Base-by-base conservation (phyloP, 2,797 vertebrate genomes). In the Ara ararauna region DNA sequence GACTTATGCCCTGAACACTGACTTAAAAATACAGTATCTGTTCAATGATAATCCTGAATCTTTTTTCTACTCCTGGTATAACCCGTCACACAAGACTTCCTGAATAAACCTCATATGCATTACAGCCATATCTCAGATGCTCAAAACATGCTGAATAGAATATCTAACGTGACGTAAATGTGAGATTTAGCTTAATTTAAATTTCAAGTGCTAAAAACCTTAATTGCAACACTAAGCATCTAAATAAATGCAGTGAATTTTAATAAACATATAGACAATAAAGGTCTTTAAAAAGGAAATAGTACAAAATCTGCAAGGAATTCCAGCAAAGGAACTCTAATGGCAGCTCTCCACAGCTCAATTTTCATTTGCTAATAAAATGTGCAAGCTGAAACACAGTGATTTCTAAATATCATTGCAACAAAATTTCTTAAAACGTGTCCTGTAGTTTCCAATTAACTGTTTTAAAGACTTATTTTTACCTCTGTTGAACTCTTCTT, bases 311-410 rank as follows among this genome's bases (percentile, higher is more conserved):
- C 26, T 64, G 42, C 45, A 88, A 80, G 32, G 53, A 93, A 80
- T 82, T 64, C 47, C 60, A 94, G 24, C 22, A 71, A 50, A 77
- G 38, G 47, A 93, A 38, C 12, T 64, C 32, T 53, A 68, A 67
- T 34, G 67, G 32, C 65, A 93, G 60, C 44, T 79, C 42, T 73
- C 23, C 27, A 67, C 1, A 2, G 58, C 42, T 60, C 32, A 77
- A 29, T 79, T 82, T 76, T 56, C 11, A 85, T 44, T 79, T 80
- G 60, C 26, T 94, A 94, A 77, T 50, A 88, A 87, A 95, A 94
- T 23, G 10, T 44, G 56, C 56, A 72, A 74, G 32, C 58, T 77
- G 51, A 81, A 75, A 73, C 0, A 0, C 12, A 65, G 44, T 34
- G 9, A 78, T 71, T 84, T 87, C 44, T 74, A 88, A 64, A 40